Evolutionary conservation across 1,140 invertebrate species (phyloP).

Genomic region (Dufourea novaeangliae): DNA sequence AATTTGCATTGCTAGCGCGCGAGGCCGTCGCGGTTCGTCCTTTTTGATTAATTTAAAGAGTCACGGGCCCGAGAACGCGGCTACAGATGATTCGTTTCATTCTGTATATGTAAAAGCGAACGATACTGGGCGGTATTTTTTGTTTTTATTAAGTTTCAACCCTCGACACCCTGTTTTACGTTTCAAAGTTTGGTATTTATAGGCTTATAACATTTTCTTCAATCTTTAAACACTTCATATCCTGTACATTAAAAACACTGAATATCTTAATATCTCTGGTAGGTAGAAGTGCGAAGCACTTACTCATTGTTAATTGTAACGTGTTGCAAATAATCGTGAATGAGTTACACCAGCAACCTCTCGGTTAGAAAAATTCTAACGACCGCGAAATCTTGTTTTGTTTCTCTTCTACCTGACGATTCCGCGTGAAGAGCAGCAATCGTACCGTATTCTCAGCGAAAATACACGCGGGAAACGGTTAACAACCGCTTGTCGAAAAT

Average conservation of each 20-base stretch:
- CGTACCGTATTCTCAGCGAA: neutral
- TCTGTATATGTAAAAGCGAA: neutral
- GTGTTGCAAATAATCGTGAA: neutral
- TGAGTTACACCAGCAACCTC: neutral
- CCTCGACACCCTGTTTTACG: neutral
- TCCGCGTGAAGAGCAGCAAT: neutral
- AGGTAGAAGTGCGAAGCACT: too few relatives aligned
- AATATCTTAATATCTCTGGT: too few relatives aligned
- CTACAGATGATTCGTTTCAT: conserved; percentile 16
- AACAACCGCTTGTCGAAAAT: conserved; percentile 43
- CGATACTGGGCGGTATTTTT: too few relatives aligned
- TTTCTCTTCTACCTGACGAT: neutral
- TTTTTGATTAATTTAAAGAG: conserved; percentile 42
- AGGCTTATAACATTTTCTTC: neutral
- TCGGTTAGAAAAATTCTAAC: neutral
- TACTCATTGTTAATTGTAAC: too few relatives aligned
- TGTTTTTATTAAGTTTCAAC: neutral
- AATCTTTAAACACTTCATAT: too few relatives aligned
- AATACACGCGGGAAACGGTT: conserved; percentile 21
- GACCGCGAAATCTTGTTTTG: neutral
- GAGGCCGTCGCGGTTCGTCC: neutral
- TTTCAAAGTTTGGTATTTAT: neutral
- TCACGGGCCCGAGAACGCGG: conserved; percentile 18
- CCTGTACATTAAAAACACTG: too few relatives aligned
- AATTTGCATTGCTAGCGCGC: conserved; percentile 50